phyloP scores from a whole-genome alignment of 2,113 vertebrate genomes.

The Chaenogobius annularis region DNA sequence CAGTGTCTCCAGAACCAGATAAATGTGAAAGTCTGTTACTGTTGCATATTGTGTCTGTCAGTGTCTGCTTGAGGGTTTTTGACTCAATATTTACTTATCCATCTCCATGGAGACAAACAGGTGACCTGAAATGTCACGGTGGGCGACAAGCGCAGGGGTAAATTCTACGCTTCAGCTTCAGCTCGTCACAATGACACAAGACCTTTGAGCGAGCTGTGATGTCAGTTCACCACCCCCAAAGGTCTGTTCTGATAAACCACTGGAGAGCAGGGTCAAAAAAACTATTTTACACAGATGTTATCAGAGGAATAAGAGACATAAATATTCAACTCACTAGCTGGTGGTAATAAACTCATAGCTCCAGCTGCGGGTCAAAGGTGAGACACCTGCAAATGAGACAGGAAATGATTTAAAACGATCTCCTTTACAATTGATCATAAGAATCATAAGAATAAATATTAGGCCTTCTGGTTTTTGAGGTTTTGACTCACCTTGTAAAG shows the following conservation, averaged over 20 bases:
- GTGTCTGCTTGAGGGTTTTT: too few relatives aligned
- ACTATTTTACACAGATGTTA: background rate
- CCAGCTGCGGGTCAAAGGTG: background rate
- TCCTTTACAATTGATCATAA: background rate
- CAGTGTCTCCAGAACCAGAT: too few relatives aligned
- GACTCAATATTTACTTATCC: too few relatives aligned
- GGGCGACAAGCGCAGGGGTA: background rate
- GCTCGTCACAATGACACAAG: too few relatives aligned
- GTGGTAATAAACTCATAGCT: background rate
- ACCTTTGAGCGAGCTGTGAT: too few relatives aligned
- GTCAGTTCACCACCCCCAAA: background rate
- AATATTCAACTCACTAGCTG: background rate
- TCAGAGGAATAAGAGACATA: background rate
- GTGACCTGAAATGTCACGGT: too few relatives aligned
- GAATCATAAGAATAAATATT: too few relatives aligned
- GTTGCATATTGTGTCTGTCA: too few relatives aligned
- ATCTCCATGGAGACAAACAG: background rate
- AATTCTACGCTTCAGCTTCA: background rate
- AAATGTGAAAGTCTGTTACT: too few relatives aligned
- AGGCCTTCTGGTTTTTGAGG: background rate
- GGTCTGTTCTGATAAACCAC: background rate
- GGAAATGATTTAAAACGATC: background rate
- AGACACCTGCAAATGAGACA: background rate
- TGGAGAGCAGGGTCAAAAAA: background rate
- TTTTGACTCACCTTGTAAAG: background rate